phyloP scores from a whole-genome alignment of 2,113 vertebrate genomes.

The Macaca nemestrina region DNA sequence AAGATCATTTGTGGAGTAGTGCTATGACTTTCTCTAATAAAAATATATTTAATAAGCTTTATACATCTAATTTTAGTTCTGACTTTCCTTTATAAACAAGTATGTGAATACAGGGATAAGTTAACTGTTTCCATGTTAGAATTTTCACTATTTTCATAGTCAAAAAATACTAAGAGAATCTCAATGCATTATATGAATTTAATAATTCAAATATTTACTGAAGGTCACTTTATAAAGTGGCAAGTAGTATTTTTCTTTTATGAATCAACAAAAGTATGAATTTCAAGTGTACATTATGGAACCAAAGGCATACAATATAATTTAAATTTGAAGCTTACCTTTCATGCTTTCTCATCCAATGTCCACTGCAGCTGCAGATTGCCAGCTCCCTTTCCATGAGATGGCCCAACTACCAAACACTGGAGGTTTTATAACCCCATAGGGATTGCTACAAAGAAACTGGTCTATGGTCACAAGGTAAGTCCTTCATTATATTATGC shows the following conservation, averaged over 20 bases:
- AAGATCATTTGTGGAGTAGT: background rate
- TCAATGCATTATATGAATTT: background rate
- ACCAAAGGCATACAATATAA: conserved; percentile 64
- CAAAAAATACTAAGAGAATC: conserved; percentile 45
- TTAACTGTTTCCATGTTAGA: conserved; percentile 14
- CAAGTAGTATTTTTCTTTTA: conserved; percentile 16
- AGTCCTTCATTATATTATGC: conserved; percentile 81
- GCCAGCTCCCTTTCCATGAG: conserved; percentile 84
- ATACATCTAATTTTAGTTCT: background rate
- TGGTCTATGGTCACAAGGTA: conserved; percentile 78
- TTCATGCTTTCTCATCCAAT: conserved; percentile 80
- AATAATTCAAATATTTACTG: conserved; percentile 36
- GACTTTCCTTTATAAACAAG: conserved; percentile 4
- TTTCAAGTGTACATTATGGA: conserved; percentile 38
- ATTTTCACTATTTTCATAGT: conserved; percentile 38
- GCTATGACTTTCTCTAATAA: conserved; percentile 35
- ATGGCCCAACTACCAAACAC: conserved; percentile 71
- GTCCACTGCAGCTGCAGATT: conserved; percentile 86
- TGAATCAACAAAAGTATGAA: conserved; percentile 46
- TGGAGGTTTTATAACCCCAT: conserved; percentile 65
- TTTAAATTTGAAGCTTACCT: conserved; percentile 82
- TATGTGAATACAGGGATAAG: conserved; percentile 22
- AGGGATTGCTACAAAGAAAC: conserved; percentile 83
- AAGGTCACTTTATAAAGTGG: background rate
- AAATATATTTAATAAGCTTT: conserved; percentile 5